Evolutionary conservation across 2,888 invertebrate species (phyloP).

Genomic region (Eubasilissa splendida): DNA sequence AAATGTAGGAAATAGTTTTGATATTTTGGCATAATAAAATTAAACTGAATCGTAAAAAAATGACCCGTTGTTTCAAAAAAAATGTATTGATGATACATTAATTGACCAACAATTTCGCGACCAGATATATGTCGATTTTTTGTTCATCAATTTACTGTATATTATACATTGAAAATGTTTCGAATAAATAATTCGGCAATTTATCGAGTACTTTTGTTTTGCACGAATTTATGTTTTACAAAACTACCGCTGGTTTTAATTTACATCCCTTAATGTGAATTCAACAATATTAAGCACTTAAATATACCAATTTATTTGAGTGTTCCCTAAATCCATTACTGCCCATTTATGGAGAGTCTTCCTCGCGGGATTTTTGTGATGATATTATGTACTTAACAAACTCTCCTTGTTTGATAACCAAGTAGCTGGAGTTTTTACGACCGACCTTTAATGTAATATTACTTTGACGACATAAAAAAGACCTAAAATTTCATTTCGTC

Average conservation of each 20-base stretch:
- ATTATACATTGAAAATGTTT: too few species aligned
- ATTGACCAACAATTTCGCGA: too few species aligned
- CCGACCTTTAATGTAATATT: conserved; percentile 28
- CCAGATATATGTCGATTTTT: too few species aligned
- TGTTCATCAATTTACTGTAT: too few species aligned
- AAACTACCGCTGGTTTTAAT: not conserved
- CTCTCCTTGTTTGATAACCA: conserved; percentile 9
- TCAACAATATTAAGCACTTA: conserved; percentile 28
- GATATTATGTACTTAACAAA: conserved; percentile 20
- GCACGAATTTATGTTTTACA: not conserved
- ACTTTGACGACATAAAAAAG: conserved; percentile 36
- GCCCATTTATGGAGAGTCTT: conserved; percentile 10
- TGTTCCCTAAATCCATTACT: conserved; percentile 17
- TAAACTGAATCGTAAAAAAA: too few species aligned
- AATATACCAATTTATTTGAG: conserved; percentile 25
- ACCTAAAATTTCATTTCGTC: conserved; percentile 34
- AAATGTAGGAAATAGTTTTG: too few species aligned
- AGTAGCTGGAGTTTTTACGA: conserved; percentile 15
- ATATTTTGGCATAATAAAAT: too few species aligned
- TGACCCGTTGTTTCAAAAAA: too few species aligned
- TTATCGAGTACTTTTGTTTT: not conserved
- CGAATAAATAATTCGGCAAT: too few species aligned
- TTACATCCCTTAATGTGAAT: conserved; percentile 16
- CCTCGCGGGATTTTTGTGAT: not conserved
- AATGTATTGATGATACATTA: too few species aligned